Base-by-base conservation (phyloP, 2,113 vertebrate genomes). In the Lucifuga dentata region DNA sequence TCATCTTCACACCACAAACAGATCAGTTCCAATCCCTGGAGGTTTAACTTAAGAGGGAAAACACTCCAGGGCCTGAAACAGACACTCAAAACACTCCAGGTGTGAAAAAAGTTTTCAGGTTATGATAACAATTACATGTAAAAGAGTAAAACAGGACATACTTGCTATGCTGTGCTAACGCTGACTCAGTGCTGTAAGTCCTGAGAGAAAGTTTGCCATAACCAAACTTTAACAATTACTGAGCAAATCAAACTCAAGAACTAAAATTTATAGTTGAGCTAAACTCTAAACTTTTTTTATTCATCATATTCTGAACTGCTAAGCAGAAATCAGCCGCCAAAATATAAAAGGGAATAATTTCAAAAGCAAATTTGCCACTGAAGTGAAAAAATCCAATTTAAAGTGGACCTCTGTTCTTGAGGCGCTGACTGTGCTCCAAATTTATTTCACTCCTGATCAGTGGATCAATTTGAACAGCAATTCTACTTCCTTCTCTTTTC, bases 341-440 rank as follows among this genome's bases (percentile, higher is more conserved):
- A 88, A 85, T 87, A 68, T 51, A 51, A 55, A 62, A 85, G 72
- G 73, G 52, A 70, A 76, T 68, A 73, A 82, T 86, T 65, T 73
- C 20, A 80, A 84, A 60, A 61, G 76, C 45, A 79, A 81, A 81
- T 88, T 88, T 86, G 60, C 64, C 53, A 76, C 20, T 71, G 68
- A 86, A 88, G 86, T 86, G 86, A 85, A 72, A 84, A 85, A 83
- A 88, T 83, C 83, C 84, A 86, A 86, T 91, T 87, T 89, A 80
- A 83, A 76, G 77, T 50, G 53, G 72, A 43, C 77, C 61, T 83
- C 56, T 83, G 74, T 82, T 89, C 79, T 81, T 55, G 59, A 78
- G 77, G 60, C 75, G 36, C 64, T 71, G 56, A 20, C 73, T 13
- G 50, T 44, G 67, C 72, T 81, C 43, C 16, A 3, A 69, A 82